phyloP scores from a whole-genome alignment of 2,797 vertebrate genomes.

The Xerus rutilus region DNA sequence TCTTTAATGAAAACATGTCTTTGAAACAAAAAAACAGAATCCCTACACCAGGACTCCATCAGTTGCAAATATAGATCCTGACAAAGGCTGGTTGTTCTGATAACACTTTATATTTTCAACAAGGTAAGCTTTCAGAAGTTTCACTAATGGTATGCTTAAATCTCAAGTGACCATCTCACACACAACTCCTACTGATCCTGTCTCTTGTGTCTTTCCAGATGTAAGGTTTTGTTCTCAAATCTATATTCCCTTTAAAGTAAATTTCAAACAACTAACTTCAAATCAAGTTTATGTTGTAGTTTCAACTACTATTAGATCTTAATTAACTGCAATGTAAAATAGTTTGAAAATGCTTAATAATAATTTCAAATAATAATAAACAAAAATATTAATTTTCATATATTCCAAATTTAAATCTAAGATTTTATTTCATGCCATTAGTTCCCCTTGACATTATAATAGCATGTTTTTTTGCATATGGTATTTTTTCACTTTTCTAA shows the following conservation, averaged over 20 bases:
- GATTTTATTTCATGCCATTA: not conserved
- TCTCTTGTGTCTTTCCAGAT: constrained; percentile 60
- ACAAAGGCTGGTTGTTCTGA: not conserved
- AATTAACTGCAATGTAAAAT: not conserved
- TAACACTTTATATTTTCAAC: constrained; percentile 54
- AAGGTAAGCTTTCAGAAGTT: constrained; percentile 14
- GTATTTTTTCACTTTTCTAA: not conserved
- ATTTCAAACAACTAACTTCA: constrained; percentile 59
- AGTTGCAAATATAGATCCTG: not conserved
- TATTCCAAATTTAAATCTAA: not conserved
- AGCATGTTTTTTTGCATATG: not conserved
- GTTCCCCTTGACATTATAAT: not conserved
- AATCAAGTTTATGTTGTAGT: not conserved
- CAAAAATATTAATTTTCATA: not conserved
- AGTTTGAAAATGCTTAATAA: not conserved
- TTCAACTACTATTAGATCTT: constrained; percentile 3
- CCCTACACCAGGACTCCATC: not conserved
- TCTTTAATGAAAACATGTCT: constrained; percentile 26
- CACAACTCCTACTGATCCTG: constrained; percentile 21
- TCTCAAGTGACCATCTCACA: constrained; percentile 55
- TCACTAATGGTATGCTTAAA: constrained; percentile 9
- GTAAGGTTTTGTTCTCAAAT: constrained; percentile 66
- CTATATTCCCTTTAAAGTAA: constrained; percentile 59
- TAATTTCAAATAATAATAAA: not conserved
- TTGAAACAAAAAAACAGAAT: constrained; percentile 48